These are phyloP conservation scores for Anser brachyrhynchus DNA, from an alignment of 2,113 vertebrate species.

Conservation along the genomic window DNA sequence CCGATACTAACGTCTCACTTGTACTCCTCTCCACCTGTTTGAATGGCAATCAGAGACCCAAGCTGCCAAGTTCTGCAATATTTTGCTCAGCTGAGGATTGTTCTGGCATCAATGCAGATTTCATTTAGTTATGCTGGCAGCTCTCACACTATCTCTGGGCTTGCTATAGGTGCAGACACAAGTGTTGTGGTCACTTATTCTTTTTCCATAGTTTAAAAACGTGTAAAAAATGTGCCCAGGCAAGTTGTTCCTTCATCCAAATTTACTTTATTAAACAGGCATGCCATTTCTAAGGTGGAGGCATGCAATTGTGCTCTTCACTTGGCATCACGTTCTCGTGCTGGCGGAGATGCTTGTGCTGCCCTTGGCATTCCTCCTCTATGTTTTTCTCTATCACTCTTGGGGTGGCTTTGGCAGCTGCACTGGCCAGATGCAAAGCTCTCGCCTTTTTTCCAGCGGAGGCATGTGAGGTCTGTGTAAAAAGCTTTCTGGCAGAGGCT, in stretches of 20 bases:
- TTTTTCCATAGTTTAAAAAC: constrained; percentile 27
- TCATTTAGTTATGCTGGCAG: constrained; percentile 55
- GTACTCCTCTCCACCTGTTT: constrained; percentile 65
- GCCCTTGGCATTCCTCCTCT: constrained; percentile 67
- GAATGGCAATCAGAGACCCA: constrained; percentile 52
- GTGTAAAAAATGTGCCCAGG: neutral
- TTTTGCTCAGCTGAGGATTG: constrained; percentile 28
- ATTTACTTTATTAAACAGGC: constrained; percentile 39
- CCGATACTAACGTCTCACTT: constrained; percentile 45
- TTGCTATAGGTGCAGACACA: constrained; percentile 19
- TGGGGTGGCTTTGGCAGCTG: constrained; percentile 69
- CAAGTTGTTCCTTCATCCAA: constrained; percentile 18
- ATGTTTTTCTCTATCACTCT: constrained; percentile 64
- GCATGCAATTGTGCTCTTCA: constrained; percentile 2
- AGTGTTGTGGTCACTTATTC: constrained; percentile 51
- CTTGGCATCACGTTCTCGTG: neutral
- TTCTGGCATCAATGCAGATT: constrained; percentile 30
- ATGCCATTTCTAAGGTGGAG: constrained; percentile 49
- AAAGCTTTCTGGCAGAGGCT: constrained; percentile 55
- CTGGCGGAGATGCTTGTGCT: constrained; percentile 51
- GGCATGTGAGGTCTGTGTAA: constrained; percentile 56
- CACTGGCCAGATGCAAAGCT: constrained; percentile 61
- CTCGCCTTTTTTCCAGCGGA: constrained; percentile 52
- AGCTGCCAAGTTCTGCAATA: constrained; percentile 61
- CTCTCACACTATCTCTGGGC: neutral